phyloP scores from a whole-genome alignment of 2,888 invertebrate species.

The Bugula neritina region DNA sequence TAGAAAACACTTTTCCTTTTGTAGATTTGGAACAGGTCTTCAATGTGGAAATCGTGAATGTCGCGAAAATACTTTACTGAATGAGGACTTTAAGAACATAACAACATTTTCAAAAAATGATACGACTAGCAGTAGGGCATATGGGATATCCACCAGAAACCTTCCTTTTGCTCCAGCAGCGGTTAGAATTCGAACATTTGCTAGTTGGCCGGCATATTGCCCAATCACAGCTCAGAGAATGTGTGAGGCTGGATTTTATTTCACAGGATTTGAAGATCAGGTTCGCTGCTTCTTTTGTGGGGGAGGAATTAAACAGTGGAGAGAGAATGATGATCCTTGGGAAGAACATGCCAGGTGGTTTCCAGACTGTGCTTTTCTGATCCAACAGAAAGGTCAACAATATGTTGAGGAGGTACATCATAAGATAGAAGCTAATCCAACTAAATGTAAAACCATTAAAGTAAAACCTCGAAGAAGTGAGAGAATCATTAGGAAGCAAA shows the following conservation, averaged over 20 bases:
- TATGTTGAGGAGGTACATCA: conserved; percentile 31
- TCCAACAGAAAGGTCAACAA: conserved; percentile 71
- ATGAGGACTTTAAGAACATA: neutral
- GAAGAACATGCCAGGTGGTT: neutral
- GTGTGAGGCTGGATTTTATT: neutral
- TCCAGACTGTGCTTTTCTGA: conserved; percentile 73
- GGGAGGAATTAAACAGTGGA: conserved; percentile 89
- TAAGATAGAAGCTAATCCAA: neutral
- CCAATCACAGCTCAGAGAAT: neutral
- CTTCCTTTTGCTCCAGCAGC: neutral
- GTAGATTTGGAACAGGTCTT: conserved; percentile 63
- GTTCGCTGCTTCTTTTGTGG: conserved; percentile 90
- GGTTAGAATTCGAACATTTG: neutral
- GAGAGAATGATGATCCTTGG: conserved; percentile 64
- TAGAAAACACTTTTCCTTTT: conserved; percentile 79
- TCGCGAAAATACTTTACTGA: neutral
- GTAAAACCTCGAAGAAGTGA: neutral
- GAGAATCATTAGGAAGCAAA: neutral
- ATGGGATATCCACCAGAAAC: neutral
- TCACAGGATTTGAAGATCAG: conserved; percentile 66
- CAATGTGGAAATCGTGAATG: conserved; percentile 33
- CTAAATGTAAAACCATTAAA: too few species aligned
- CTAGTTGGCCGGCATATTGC: conserved; percentile 28
- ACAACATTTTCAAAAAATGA: neutral
- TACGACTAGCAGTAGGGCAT: neutral